phyloP scores from a whole-genome alignment of 2,797 vertebrate species.

The Scleropages formosus region DNA sequence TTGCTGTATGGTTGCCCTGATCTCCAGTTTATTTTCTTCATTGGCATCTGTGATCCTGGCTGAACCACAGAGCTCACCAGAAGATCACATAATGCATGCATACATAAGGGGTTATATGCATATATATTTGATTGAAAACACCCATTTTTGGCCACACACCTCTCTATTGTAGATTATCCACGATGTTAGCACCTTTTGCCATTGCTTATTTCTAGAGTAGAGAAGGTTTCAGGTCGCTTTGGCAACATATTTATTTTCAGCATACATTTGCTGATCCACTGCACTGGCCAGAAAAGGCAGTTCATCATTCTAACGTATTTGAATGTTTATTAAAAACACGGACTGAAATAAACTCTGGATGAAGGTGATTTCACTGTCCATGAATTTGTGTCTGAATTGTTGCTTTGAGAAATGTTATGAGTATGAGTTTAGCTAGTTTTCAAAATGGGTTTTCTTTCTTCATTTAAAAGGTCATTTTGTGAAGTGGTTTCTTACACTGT shows the following conservation, averaged over 20 bases:
- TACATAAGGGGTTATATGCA: no score
- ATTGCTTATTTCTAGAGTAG: neutral
- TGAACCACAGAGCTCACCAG: no score
- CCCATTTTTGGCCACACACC: no score
- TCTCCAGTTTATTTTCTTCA: no score
- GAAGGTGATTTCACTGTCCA: neutral
- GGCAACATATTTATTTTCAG: neutral
- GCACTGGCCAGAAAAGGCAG: no score
- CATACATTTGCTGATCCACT: neutral
- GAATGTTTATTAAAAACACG: neutral
- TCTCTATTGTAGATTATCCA: constrained; percentile 10
- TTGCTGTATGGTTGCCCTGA: no score
- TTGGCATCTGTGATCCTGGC: no score
- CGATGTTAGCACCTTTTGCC: neutral
- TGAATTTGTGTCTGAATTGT: no score
- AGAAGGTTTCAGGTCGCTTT: neutral
- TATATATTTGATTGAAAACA: no score
- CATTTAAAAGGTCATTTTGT: constrained; percentile 1
- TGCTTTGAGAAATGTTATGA: no score
- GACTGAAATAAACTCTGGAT: neutral
- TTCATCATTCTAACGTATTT: no score
- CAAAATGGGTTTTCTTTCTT: neutral
- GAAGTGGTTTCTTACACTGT: neutral
- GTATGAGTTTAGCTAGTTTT: neutral
- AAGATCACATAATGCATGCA: no score